phyloP scores from a whole-genome alignment of 1,140 invertebrate species.

The Physella acuta region DNA sequence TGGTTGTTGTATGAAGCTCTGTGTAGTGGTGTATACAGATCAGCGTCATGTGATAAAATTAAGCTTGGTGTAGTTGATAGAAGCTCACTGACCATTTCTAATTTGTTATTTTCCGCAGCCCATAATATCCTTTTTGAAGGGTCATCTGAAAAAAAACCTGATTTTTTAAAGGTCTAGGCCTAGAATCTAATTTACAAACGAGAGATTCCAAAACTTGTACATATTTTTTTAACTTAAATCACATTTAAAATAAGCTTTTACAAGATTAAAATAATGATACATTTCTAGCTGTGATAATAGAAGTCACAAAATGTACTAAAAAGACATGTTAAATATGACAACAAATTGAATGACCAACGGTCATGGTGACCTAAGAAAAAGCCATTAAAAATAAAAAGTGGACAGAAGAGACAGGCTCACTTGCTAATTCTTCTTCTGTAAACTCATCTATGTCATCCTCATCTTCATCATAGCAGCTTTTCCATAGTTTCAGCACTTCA shows the following conservation, averaged over 20 bases:
- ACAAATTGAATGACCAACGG: background rate
- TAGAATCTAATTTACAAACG: background rate
- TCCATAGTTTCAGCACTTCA: no score
- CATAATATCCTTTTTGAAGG: constrained; percentile 66
- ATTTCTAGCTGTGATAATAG: background rate
- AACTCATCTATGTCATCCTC: constrained; percentile 47
- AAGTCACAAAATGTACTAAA: background rate
- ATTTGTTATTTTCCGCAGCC: constrained; percentile 80
- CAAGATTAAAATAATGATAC: background rate
- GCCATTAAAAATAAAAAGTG: background rate
- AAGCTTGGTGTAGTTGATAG: constrained; percentile 67
- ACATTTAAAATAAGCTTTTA: background rate
- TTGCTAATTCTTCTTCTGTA: constrained; percentile 49
- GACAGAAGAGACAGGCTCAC: constrained; percentile 28
- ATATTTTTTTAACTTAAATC: background rate
- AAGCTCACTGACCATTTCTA: constrained; percentile 69
- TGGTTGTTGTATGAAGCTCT: constrained; percentile 90
- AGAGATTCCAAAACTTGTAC: background rate
- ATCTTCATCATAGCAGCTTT: constrained; percentile 37
- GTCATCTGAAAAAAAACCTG: constrained; percentile 36
- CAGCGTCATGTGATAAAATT: constrained; percentile 75
- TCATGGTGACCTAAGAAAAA: background rate
- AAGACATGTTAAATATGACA: background rate
- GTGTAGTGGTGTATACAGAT: constrained; percentile 89
- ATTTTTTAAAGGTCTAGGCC: background rate